Base-by-base conservation (phyloP, 2,888 invertebrate species). In the Lamproptera curius region DNA sequence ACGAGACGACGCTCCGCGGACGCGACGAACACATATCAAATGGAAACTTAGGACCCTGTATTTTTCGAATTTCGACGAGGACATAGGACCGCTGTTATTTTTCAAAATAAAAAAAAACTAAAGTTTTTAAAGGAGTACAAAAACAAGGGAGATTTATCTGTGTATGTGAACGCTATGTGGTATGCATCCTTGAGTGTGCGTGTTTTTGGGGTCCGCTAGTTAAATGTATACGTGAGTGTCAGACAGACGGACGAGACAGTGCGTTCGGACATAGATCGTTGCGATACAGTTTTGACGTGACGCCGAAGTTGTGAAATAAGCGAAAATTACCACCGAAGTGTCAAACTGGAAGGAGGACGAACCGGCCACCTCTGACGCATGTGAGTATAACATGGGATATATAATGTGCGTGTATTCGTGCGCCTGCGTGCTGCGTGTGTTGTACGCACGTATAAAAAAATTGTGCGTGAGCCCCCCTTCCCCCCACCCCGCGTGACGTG, bases 301-400 rank as follows among this genome's bases (percentile, higher is more conserved):
- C n/a, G n/a, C n/a, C n/a, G n/a, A n/a, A n/a, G n/a, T n/a, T n/a
- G n/a, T n/a, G n/a, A n/a, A n/a, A n/a, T 61, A 51, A n/a, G 31
- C 31, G 13, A 86, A 86, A 85, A 87, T 87, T 87, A 80, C 84
- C 76, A 81, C 85, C 85, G 67, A 85, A 79, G 83, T 87, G 81
- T 83, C 86, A 84, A 85, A 82, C 85, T 87, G 86, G 86, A 86
- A 80, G 78, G 86, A 85, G 73, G 85, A 79, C 75, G 86, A 80
- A 63, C 76, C 81, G 76, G 73, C 83, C 82, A 74, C 86, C 81
- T 80, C 86, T 86, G 86, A 85, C 86, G 86, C 77, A 87, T 87
- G 86, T 87, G 57, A 86, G 86, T 87, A 79, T n/a, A n/a, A n/a
- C n/a, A n/a, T n/a, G n/a, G n/a, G n/a, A n/a, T n/a, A n/a, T n/a